Percentiles rank a stretch among this genome's conserved stretches.
These are phyloP conservation scores for Scolanthus callimorphus DNA, from an alignment of 92 coral and sea anemone species.

Conservation along the genomic window DNA sequence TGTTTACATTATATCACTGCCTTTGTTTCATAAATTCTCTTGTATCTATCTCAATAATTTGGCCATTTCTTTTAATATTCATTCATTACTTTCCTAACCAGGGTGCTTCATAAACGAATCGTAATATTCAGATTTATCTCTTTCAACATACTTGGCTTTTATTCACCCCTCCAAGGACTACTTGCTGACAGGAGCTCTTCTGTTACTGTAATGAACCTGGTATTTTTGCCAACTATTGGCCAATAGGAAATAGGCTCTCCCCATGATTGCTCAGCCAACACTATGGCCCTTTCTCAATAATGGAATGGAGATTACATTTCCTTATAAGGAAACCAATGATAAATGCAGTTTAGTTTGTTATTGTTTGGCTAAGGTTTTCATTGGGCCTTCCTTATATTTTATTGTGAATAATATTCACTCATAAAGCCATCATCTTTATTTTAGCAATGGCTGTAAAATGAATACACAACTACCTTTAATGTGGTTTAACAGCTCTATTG, in stretches of 20 bases:
- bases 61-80: constrained; percentile 1
- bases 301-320: constrained; percentile 22
- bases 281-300: constrained; percentile 17
- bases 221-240: constrained; percentile 7
- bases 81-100: not conserved
- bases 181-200: constrained; percentile 8
- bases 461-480: constrained; percentile 18
- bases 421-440: too few relatives aligned
- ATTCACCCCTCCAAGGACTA: constrained; percentile 11
- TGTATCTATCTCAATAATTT: not conserved
- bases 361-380: constrained; percentile 7
- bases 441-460: constrained; percentile 18
- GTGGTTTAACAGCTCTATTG: constrained; percentile 4
- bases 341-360: constrained; percentile 15
- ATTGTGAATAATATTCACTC: not conserved
- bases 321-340: constrained; percentile 25
- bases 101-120: constrained; percentile 37
- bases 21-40: not conserved
- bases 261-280: constrained; percentile 13
- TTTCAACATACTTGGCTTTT: not conserved
- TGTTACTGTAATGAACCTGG: constrained; percentile 24
- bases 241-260: constrained; percentile 14
- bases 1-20: not conserved
- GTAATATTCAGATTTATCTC: constrained; percentile 14
- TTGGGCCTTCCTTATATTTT: not conserved